Conservation (phyloP, 2,888 invertebrate genomes). For the Cremastinae sp. region DNA sequence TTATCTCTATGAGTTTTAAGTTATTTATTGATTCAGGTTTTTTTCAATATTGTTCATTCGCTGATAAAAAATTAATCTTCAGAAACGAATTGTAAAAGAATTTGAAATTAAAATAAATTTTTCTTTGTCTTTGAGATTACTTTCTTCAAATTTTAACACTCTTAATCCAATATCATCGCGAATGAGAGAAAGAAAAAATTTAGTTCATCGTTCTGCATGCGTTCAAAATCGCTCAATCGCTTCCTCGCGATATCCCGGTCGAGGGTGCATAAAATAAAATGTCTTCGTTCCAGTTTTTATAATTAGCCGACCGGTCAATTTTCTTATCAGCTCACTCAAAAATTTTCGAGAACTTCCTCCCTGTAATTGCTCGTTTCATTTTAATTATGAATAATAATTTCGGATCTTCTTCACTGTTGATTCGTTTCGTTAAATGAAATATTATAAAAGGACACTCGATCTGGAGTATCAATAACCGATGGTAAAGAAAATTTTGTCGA, state of each 20-base stretch:
- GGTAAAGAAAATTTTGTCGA: too few species aligned
- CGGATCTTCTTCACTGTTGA: background rate
- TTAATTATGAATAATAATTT: conserved; percentile 3
- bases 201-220: conserved; percentile 17
- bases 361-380: background rate
- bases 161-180: conserved; percentile 38
- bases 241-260: conserved; percentile 18
- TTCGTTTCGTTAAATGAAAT: too few species aligned
- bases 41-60: too few species aligned
- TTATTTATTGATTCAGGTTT: too few species aligned
- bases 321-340: background rate
- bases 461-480: too few species aligned
- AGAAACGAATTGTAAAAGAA: too few species aligned
- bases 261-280: conserved; percentile 56
- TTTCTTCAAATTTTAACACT: too few species aligned
- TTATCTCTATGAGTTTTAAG: too few species aligned
- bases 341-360: background rate
- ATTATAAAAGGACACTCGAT: too few species aligned
- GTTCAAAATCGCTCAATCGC: conserved; percentile 25
- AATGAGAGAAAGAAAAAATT: conserved; percentile 25
- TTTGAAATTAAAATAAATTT: too few species aligned
- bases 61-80: too few species aligned
- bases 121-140: too few species aligned
- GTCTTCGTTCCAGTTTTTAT: conserved; percentile 4
- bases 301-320: conserved; percentile 18